A percentile compares a stretch with the other conserved stretches of the same genome.
Conservation (phyloP, 1,140 invertebrate genomes). For the Drosophila ananassae region DNA sequence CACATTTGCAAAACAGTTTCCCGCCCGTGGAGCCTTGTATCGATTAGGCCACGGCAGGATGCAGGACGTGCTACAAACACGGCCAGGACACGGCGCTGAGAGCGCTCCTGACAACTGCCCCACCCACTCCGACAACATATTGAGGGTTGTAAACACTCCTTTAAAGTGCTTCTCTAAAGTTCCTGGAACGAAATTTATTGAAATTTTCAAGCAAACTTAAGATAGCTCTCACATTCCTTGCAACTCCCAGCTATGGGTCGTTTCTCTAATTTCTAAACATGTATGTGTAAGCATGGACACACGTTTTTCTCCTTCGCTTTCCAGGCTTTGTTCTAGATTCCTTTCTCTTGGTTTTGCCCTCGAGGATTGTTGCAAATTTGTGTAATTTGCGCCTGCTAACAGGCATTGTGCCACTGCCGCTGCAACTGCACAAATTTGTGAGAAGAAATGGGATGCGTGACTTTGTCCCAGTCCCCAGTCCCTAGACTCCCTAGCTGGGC, state of each 20-base stretch:
- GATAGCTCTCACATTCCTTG: too few relatives aligned
- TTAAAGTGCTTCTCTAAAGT: slow-evolving; percentile 21
- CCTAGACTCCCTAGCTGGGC: slow-evolving; percentile 10
- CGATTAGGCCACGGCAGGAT: slow-evolving; percentile 69
- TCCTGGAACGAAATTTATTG: slow-evolving; percentile 7
- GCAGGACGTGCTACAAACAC: slow-evolving; percentile 17
- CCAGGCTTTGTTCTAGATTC: not conserved
- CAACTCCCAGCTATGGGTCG: not conserved
- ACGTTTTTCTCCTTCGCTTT: not conserved
- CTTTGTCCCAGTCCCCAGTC: slow-evolving; percentile 1
- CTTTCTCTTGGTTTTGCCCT: not conserved
- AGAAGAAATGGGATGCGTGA: slow-evolving; percentile 2
- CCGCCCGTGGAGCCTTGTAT: slow-evolving; percentile 63
- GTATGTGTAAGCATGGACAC: not conserved
- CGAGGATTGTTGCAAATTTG: slow-evolving; percentile 38
- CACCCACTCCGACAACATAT: not conserved
- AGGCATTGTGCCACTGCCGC: slow-evolving; percentile 29
- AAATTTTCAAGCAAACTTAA: not conserved
- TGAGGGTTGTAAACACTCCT: not conserved
- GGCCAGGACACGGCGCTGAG: slow-evolving; percentile 46
- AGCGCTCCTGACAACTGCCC: slow-evolving; percentile 15
- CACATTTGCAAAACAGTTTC: slow-evolving; percentile 69
- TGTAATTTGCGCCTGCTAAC: slow-evolving; percentile 55
- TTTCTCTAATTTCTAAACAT: not conserved
- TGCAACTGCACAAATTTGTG: not conserved